A percentile compares a stretch with the other conserved stretches of the same genome.
phyloP scores from a whole-genome alignment of 2,797 vertebrate species.

The Arnoldichthys spilopterus region DNA sequence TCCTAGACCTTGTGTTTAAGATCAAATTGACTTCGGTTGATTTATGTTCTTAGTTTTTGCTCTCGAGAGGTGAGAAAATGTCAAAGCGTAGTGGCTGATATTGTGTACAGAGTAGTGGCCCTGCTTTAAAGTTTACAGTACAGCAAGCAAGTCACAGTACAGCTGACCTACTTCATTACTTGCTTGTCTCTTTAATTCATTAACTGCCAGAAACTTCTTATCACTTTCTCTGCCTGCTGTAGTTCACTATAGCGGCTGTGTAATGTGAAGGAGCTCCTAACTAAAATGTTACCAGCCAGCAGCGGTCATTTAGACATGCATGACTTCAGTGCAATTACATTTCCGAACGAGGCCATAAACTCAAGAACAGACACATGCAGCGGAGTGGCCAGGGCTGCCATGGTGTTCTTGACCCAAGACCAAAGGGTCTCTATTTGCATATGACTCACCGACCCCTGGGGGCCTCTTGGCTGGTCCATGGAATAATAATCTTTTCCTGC shows the following conservation, averaged over 20 bases:
- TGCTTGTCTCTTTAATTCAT: constrained; percentile 2
- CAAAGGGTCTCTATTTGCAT: constrained; percentile 35
- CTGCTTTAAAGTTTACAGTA: neutral
- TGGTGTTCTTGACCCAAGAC: constrained; percentile 13
- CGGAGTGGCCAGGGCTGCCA: neutral
- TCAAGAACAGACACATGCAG: constrained; percentile 33
- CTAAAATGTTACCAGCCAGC: constrained; percentile 31
- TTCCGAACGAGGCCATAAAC: constrained; percentile 43
- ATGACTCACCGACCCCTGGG: neutral
- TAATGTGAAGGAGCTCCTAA: constrained; percentile 26
- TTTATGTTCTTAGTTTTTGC: neutral
- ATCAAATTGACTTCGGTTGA: neutral
- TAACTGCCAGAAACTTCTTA: neutral
- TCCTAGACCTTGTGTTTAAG: neutral
- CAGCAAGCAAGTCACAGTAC: neutral
- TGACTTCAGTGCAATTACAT: constrained; percentile 43
- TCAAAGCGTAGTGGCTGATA: neutral
- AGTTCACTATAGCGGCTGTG: constrained; percentile 1
- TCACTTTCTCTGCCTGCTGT: constrained; percentile 6
- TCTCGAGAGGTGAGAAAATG: neutral
- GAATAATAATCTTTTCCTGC: constrained; percentile 30
- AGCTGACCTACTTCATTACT: constrained; percentile 7
- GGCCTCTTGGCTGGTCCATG: neutral
- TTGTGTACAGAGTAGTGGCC: neutral
- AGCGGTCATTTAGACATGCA: constrained; percentile 27